Evolutionary conservation across 2,888 invertebrate genomes (phyloP).

Genomic region (Acronicta aceris): DNA sequence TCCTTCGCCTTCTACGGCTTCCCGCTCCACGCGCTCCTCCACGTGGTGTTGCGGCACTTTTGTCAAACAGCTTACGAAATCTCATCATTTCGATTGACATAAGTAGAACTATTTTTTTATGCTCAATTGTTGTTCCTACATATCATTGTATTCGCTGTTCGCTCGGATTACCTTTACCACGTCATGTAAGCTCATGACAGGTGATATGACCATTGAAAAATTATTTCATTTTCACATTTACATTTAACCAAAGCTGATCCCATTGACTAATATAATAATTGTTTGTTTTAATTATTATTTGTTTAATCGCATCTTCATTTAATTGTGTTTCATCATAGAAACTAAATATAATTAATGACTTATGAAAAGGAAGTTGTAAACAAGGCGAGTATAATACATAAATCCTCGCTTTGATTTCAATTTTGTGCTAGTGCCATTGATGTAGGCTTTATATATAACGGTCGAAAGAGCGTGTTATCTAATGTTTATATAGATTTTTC

Average conservation of each 20-base stretch:
- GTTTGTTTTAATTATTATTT: conserved; percentile 55
- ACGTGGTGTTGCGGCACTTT: conserved; percentile 95
- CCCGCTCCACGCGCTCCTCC: conserved; percentile 89
- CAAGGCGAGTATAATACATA: conserved; percentile 26
- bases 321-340: conserved; percentile 45
- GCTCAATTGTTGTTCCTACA: conserved; percentile 64
- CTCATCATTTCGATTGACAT: conserved; percentile 92
- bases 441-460: conserved; percentile 50
- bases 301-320: conserved; percentile 59
- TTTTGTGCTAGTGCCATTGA: conserved; percentile 65
- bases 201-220: conserved; percentile 60
- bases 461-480: conserved; percentile 71
- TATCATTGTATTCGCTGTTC: conserved; percentile 57
- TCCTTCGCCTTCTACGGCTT: conserved; percentile 60
- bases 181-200: conserved; percentile 52
- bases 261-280: conserved; percentile 70
- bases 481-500: conserved; percentile 79
- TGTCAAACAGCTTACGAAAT: conserved; percentile 93
- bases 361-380: conserved; percentile 37
- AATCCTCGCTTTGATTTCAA: conserved; percentile 53
- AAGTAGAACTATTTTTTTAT: conserved; percentile 64
- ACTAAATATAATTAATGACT: conserved; percentile 18
- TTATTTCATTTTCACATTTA: conserved; percentile 62
- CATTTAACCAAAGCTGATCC: conserved; percentile 71
- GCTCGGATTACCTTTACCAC: conserved; percentile 52